These are phyloP conservation scores for Ceramica pisi DNA, from an alignment of 2,888 invertebrate species.

Conservation along the genomic window DNA sequence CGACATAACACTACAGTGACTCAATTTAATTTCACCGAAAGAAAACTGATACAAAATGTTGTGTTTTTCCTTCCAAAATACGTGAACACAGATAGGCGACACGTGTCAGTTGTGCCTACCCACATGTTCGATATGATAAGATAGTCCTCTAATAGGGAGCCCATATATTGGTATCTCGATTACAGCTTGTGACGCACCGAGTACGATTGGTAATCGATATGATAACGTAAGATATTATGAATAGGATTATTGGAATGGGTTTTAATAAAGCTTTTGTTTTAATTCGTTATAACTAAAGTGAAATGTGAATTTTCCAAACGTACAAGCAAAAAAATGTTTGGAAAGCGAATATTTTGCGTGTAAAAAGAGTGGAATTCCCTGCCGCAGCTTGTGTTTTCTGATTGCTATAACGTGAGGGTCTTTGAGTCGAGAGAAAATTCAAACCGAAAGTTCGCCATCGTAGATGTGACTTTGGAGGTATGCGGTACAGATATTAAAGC, in stretches of 20 bases:
- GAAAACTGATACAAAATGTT: not conserved
- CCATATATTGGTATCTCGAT: slow-evolving; percentile 9
- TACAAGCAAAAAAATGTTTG: not conserved
- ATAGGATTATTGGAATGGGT: slow-evolving; percentile 5
- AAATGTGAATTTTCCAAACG: not conserved
- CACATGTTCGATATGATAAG: slow-evolving; percentile 37
- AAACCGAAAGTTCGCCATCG: too few species aligned
- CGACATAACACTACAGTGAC: slow-evolving; percentile 12
- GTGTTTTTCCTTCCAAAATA: slow-evolving; percentile 29
- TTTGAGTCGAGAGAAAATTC: too few species aligned
- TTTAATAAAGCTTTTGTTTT: slow-evolving; percentile 1
- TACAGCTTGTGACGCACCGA: slow-evolving; percentile 29
- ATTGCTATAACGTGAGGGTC: too few species aligned
- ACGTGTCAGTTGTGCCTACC: slow-evolving; percentile 24
- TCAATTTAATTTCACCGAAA: slow-evolving; percentile 13
- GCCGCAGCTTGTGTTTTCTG: too few species aligned
- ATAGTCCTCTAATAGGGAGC: slow-evolving; percentile 32
- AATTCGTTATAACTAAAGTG: not conserved
- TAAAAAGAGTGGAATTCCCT: too few species aligned
- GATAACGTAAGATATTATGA: slow-evolving; percentile 27
- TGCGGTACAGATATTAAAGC: too few species aligned
- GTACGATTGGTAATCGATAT: slow-evolving; percentile 22
- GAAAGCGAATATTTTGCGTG: too few species aligned
- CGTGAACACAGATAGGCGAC: slow-evolving; percentile 23
- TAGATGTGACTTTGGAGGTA: too few species aligned